Conservation (phyloP, 2,888 invertebrate species). For the Leptinotarsa rubiginosa region DNA sequence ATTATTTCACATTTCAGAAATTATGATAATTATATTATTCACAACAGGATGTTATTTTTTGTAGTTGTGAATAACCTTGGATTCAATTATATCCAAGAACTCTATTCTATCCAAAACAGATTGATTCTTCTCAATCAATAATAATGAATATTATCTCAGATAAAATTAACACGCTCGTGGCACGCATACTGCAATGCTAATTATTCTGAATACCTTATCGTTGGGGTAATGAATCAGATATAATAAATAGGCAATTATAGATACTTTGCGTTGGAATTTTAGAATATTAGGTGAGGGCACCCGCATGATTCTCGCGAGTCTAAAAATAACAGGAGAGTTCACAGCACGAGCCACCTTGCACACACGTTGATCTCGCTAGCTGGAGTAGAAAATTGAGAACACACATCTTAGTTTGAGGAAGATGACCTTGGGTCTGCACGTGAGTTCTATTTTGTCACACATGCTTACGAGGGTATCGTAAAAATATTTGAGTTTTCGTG, state of each 20-base stretch:
- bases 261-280: slow-evolving; percentile 46
- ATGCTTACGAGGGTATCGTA: background rate
- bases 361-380: slow-evolving; percentile 27
- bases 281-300: slow-evolving; percentile 53
- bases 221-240: slow-evolving; percentile 44
- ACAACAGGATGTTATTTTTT: background rate
- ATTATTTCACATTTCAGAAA: no score
- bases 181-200: slow-evolving; percentile 27
- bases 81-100: no score
- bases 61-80: background rate
- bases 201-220: slow-evolving; percentile 38
- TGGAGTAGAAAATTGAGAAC: slow-evolving; percentile 5
- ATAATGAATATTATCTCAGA: slow-evolving; percentile 25
- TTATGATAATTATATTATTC: background rate
- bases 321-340: slow-evolving; percentile 49
- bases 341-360: slow-evolving; percentile 46
- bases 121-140: background rate
- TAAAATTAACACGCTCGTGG: slow-evolving; percentile 25
- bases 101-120: background rate
- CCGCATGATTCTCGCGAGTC: slow-evolving; percentile 50
- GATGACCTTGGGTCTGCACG: slow-evolving; percentile 17
- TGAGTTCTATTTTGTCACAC: slow-evolving; percentile 1
- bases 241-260: slow-evolving; percentile 47
- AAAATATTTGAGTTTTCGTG: no score
- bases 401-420: background rate